A percentile compares a stretch with the other conserved stretches of the same genome.
Evolutionary conservation across 2,113 vertebrate species (phyloP).

Genomic region (Platichthys stellatus): DNA sequence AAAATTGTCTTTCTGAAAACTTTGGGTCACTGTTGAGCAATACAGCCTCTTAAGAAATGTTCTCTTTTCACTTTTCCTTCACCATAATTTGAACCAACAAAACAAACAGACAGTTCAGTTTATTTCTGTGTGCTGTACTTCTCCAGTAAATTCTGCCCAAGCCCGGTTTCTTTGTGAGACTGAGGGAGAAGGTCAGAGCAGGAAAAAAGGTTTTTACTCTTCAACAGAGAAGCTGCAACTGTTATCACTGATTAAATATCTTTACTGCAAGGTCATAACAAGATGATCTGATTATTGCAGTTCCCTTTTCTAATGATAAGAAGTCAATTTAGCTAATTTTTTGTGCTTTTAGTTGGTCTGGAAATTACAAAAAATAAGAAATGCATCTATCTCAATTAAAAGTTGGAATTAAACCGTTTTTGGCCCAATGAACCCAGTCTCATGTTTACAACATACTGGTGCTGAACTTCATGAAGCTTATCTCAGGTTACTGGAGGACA

Average conservation of each 20-base stretch:
- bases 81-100: constrained; percentile 5
- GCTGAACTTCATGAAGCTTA: no score
- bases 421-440: no score
- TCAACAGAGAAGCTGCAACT: neutral
- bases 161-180: neutral
- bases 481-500: no score
- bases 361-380: no score
- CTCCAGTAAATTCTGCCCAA: neutral
- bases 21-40: constrained; percentile 42
- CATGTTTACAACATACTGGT: no score
- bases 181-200: no score
- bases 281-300: neutral
- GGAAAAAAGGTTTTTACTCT: neutral
- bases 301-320: neutral
- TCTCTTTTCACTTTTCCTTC: constrained; percentile 6
- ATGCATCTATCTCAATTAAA: no score
- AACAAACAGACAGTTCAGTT: neutral
- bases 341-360: neutral
- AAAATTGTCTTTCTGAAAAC: constrained; percentile 36
- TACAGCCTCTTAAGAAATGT: constrained; percentile 26
- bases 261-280: neutral
- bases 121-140: neutral
- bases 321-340: no score
- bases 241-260: neutral
- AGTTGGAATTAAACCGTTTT: no score